A percentile compares a stretch with the other conserved stretches of the same genome.
These are phyloP conservation scores for Sturnira hondurensis DNA, from an alignment of 2,113 vertebrate genomes.

Conservation along the genomic window DNA sequence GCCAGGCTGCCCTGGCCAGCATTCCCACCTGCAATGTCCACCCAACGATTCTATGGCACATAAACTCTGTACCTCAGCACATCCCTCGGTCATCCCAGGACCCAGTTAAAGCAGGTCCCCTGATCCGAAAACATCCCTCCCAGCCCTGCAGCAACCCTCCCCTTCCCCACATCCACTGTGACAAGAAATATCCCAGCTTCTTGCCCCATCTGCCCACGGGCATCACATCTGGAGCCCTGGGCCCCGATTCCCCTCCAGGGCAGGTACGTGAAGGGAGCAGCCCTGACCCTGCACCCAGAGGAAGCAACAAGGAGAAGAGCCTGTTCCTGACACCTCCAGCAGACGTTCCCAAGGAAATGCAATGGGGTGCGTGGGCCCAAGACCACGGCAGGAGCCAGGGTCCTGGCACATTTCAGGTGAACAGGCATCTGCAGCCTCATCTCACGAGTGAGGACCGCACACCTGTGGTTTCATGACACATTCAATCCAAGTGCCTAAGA, in stretches of 20 bases:
- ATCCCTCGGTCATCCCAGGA: fast-evolving
- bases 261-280: no score
- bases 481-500: neutral
- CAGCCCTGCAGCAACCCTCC: no score
- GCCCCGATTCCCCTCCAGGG: neutral
- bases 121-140: no score
- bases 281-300: neutral
- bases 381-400: neutral
- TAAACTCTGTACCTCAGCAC: neutral
- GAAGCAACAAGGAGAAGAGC: neutral
- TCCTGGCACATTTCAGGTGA: neutral
- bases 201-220: neutral
- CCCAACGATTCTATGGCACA: neutral
- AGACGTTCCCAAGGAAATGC: neutral
- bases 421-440: neutral
- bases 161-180: neutral
- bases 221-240: no score
- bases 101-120: neutral
- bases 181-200: neutral
- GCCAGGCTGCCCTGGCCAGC: neutral
- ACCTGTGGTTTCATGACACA: neutral
- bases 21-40: neutral
- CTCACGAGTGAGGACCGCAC: neutral
- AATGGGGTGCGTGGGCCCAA: no score
- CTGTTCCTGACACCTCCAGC: fast-evolving